These are phyloP conservation scores for Acomys russatus DNA, from an alignment of 2,797 vertebrate species.

Conservation along the genomic window DNA sequence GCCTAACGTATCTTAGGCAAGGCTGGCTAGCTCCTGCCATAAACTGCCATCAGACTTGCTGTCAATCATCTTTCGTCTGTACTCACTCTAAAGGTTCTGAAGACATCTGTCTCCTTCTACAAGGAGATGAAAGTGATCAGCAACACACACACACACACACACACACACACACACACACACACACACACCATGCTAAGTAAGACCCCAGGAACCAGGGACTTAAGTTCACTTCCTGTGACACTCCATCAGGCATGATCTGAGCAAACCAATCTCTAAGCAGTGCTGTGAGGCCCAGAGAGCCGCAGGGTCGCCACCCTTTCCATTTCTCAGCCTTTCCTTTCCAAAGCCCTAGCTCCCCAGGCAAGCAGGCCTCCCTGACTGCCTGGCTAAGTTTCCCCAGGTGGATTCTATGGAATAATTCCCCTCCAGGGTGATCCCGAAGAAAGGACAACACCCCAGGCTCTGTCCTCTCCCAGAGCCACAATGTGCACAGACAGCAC, in stretches of 20 bases:
- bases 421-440: not conserved
- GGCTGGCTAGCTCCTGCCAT: not conserved
- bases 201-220: constrained; percentile 1
- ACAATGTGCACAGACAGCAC: not conserved
- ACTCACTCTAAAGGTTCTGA: not conserved
- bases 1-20: not conserved
- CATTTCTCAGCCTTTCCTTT: not conserved
- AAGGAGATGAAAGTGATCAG: not conserved
- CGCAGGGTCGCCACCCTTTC: not conserved
- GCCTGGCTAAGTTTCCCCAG: constrained; percentile 4
- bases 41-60: not conserved
- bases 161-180: no score
- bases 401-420: constrained; percentile 43
- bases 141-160: no score
- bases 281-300: not conserved
- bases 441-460: not conserved
- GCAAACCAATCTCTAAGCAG: not conserved
- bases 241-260: not conserved
- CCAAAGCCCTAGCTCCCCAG: not conserved
- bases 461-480: not conserved
- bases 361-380: not conserved
- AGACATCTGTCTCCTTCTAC: not conserved
- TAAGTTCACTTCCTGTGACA: not conserved
- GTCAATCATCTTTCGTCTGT: not conserved
- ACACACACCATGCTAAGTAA: not conserved